Evolutionary conservation across 2,888 invertebrate species (phyloP), one percentile per base, ranked within the genome.

Genomic region (Melolontha melolontha): DNA sequence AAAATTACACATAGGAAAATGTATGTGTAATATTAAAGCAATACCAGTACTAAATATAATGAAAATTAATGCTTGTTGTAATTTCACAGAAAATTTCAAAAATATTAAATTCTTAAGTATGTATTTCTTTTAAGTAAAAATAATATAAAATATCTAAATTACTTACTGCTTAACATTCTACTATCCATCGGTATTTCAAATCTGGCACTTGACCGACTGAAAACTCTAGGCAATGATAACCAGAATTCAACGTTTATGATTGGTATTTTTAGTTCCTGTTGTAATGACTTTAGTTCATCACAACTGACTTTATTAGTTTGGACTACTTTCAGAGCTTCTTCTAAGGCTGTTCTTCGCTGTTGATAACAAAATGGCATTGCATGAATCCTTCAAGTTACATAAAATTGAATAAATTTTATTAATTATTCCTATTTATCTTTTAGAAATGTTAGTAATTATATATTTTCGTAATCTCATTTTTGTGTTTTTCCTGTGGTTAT

Each of bases 101-200:
- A n/a, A n/a, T n/a, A n/a, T n/a, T n/a, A n/a, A n/a, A n/a, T n/a
- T n/a, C n/a, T n/a, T n/a, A n/a, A n/a, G n/a, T n/a, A n/a, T 22
- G 4, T 22, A 22, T 22, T 22, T 22, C 22, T 22, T 22, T 22
- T 22, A 22, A 22, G 22, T 22, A 22, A 22, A 22, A 22, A 22
- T 22, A 22, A 2, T 22, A 22, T 1, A 4, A 22, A 22, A 22
- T 22, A n/a, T n/a, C n/a, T n/a, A 22, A 22, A 22, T 22, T 47
- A 22, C 63, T 63, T 79, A 86, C 87, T 83, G 68, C 82, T 80
- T 22, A 91, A 80, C 67, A 83, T 84, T 52, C 84, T 80, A 62
- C 89, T 85, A 76, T 92, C 90, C 70, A 94, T 86, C 0, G 93
- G 92, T 62, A 95, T 83, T 72, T 92, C 88, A 79, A 94, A 94